Evolutionary conservation across 2,797 vertebrate species (phyloP).

Genomic region (Delichon dasypus): DNA sequence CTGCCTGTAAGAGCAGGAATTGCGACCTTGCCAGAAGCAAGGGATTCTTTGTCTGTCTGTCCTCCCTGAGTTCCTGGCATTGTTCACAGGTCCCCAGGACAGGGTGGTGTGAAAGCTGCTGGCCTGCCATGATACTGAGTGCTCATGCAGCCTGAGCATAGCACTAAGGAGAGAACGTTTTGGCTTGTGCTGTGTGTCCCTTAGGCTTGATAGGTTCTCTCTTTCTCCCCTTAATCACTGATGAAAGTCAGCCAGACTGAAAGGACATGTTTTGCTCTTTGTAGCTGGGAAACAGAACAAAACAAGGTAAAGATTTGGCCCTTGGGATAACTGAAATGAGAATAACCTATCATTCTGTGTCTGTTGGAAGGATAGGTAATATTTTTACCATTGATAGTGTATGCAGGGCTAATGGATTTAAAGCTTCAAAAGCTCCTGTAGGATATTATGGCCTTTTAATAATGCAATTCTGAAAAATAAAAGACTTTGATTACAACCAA

Average conservation of each 20-base stretch:
- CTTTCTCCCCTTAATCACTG: neutral
- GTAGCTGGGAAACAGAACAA: conserved; percentile 58
- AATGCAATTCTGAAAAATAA: neutral
- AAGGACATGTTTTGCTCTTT: conserved; percentile 47
- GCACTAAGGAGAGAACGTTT: neutral
- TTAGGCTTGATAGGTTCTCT: conserved; percentile 10
- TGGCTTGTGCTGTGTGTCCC: neutral
- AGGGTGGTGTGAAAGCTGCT: neutral
- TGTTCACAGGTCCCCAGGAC: neutral
- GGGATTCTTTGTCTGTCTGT: neutral
- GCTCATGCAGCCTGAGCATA: neutral
- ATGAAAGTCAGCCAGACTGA: conserved; percentile 53
- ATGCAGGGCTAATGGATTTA: neutral
- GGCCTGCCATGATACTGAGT: neutral
- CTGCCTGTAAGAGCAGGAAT: neutral
- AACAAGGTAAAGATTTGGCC: conserved; percentile 50
- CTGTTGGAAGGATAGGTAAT: conserved; percentile 12
- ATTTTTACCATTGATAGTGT: conserved; percentile 7
- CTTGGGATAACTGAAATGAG: conserved; percentile 32
- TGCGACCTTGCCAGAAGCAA: neutral
- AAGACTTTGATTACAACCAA: neutral
- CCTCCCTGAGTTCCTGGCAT: neutral
- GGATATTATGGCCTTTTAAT: neutral
- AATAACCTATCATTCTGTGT: conserved; percentile 13
- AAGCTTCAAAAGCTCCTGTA: neutral